Base-by-base conservation (phyloP, 1,140 invertebrate species). In the Physella acuta region DNA sequence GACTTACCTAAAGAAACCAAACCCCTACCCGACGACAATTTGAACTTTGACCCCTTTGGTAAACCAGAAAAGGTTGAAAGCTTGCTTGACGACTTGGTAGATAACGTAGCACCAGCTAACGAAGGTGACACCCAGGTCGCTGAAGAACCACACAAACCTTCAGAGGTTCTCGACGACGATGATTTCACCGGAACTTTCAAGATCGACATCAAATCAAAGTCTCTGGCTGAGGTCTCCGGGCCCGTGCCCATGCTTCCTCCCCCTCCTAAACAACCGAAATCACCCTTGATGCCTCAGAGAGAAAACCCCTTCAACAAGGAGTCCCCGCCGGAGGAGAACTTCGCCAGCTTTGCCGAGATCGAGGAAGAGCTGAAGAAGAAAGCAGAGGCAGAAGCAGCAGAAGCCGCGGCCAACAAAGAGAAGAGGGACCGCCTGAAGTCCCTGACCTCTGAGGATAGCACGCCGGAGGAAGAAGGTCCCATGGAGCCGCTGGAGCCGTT, bases 401-500 rank as follows among this genome's bases (percentile, higher is more conserved):
- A 68, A 69, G 34, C 24, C 51, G 59, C 64, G 8, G 63, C 67
- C 31, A 61, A 24, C 16, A 71, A 63, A 60, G 52, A 72, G 62
- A 63, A 65, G 11, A 64, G 62, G 31, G 75, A 73, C 37, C 28
- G 51, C 30, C 36, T 75, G 5, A 76, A 73, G 60, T 80, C 77
- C 64, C 64, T 77, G 30, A 78, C 79, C 3, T 77, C 79, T 26
- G 76, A 79, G 39, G 93, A 75, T 39, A 76, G 73, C 91, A 36
- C 93, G 92, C 39, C 92, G 16, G 87, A 98, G 5, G 98, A 94
- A 83, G 96, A 98, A 82, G 95, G 97, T 70, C 95, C 93, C 30
- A 93, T 94, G 1, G 91, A 94, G 83, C 95, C 95, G 0, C 86
- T 99, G 24, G 94, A 95, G 85, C 92, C 93, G 28, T 99, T 97